Base-by-base conservation (phyloP, 2,888 invertebrate species). In the Aproaerema taeniolella region DNA sequence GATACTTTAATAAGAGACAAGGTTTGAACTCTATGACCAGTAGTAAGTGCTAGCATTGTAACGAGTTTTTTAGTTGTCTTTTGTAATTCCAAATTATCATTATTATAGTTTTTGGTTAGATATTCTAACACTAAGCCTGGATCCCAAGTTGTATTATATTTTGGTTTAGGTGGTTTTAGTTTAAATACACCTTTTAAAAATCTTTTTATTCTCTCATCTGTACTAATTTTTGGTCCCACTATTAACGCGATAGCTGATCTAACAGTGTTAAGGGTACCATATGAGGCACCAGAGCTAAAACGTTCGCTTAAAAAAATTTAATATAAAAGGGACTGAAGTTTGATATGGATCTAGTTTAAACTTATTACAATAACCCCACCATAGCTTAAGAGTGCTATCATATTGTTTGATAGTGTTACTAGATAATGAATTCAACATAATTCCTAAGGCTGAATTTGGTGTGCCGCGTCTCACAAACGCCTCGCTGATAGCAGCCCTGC, bases 21-120 rank as follows among this genome's bases (percentile, higher is more conserved):
- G 1, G 47, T 48, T 31, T 50, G 46, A 2, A 25, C 16, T 24
- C 47, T 41, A 10, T 50, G 47, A 2, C 41, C 44, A 10, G 47
- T 42, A 1, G 37, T 28, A 12, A 50, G 31, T 1, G 45, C 45
- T 11, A 49, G 25, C 5, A 46, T 15, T 4, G 35, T 28, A 6
- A 40, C 38, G 2, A 31, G 15, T 24, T 46, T 46, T 12, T 39
- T 35, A 13, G 26, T 39, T 1, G 41, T 9, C 13, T 41, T 26
- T 26, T 38, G 20, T 7, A 38, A 38, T n/a, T n/a, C n/a, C n/a
- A n/a, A n/a, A n/a, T n/a, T n/a, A n/a, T n/a, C n/a, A n/a, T n/a
- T 12, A 2, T 8, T 3, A 37, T 12, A 2, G 16, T 5, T n/a
- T 25, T 31, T 14, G 25, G 24, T 1, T 15, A 38, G 10, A 24